These are phyloP conservation scores for Unio delphinus DNA, from an alignment of 2,888 invertebrate genomes.

Conservation along the genomic window DNA sequence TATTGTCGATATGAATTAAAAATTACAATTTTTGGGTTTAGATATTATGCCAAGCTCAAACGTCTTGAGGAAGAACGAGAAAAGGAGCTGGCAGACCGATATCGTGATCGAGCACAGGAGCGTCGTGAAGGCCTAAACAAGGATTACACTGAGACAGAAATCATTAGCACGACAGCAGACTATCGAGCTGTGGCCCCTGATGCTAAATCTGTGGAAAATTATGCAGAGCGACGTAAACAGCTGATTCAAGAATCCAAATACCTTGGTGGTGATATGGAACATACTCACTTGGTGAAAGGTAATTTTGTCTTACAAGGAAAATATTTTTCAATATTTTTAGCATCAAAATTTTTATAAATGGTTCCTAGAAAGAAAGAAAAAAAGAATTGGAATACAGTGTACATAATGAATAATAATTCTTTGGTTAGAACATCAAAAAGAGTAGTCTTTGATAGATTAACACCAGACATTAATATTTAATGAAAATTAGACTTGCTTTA, in stretches of 20 bases:
- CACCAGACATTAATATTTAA: no score
- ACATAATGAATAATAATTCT: no score
- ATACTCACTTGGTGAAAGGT: slow-evolving; percentile 99
- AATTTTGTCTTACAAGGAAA: neutral
- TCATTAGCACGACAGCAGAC: slow-evolving; percentile 85
- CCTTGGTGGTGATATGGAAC: slow-evolving; percentile 99
- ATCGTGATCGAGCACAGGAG: slow-evolving; percentile 81
- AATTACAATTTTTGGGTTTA: slow-evolving; percentile 21
- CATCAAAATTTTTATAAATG: no score
- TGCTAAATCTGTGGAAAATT: slow-evolving; percentile 82
- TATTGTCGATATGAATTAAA: no score
- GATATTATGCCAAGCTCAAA: slow-evolving; percentile 87
- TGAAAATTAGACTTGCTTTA: no score
- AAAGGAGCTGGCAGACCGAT: slow-evolving; percentile 93
- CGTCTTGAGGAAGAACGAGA: slow-evolving; percentile 96
- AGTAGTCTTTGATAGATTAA: no score
- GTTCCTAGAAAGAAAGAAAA: no score
- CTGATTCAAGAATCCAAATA: slow-evolving; percentile 99
- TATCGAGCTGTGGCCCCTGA: slow-evolving; percentile 97
- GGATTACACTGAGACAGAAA: slow-evolving; percentile 83
- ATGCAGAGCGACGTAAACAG: slow-evolving; percentile 91
- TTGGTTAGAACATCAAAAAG: no score
- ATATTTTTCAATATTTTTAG: no score
- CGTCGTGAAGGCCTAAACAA: slow-evolving; percentile 86
- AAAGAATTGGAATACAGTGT: no score